Evolutionary conservation across 2,888 invertebrate species (phyloP), one percentile per base, ranked within the genome.

Genomic region (Aspidiotus destructor): DNA sequence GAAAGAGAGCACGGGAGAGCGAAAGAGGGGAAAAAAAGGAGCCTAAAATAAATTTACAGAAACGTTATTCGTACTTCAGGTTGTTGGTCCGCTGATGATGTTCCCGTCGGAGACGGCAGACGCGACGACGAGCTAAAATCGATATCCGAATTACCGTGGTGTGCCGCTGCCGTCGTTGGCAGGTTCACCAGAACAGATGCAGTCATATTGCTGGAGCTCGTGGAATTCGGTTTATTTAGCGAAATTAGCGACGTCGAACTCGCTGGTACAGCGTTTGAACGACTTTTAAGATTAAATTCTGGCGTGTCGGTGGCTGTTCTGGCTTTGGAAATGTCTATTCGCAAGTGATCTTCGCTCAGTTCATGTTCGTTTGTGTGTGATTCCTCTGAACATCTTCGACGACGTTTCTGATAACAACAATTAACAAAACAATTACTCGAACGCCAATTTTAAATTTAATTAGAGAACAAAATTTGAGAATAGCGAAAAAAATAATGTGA

Each of bases 151-250:
- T 75, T 75, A 40, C 75, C 75, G 71, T 76, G 75, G 28, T 28
- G 28, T 28, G 28, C 28, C 28, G 28, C 28, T 28, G 28, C 28
- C 15, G 76, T 75, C 41, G 75, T 73, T 44, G 76, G 76, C 62
- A 76, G 73, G 71, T 76, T 76, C 63, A 76, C 76, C 17, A 76
- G 75, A 28, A 76, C 76, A 17, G 75, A 75, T 40, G 75, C 75
- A 10, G 75, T 75, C 73, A 75, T 75, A 52, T 75, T 75, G 70
- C 75, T 75, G 42, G 75, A 75, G 11, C 75, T 75, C 52, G 75
- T 75, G 42, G 75, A 75, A 69, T 76, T 75, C 55, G 75, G 75
- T 70, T 75, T 75, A 72, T 74, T 74, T 70, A 74, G 72, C 55
- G 74, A 74, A 10, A 73, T 73, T 42, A 74, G 70, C 9, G 74